A percentile compares a stretch with the other conserved stretches of the same genome.
Conservation (phyloP, 1,140 invertebrate genomes). For the Drosophila murphyi region DNA sequence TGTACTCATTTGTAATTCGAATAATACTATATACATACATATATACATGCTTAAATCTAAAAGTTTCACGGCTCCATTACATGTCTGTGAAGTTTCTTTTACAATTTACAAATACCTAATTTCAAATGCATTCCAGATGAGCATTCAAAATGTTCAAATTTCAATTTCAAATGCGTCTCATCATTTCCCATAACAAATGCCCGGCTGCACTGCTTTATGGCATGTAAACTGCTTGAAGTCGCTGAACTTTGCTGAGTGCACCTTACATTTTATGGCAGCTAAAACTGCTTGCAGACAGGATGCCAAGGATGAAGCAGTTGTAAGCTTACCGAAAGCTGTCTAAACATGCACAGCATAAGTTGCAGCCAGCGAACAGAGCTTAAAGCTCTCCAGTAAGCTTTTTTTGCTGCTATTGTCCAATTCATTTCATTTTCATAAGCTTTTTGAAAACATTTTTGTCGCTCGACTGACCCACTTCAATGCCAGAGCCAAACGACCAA, state of each 20-base stretch:
- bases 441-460: conserved; percentile 14
- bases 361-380: neutral
- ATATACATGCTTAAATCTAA: no score
- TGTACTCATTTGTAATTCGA: no score
- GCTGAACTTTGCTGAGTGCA: neutral
- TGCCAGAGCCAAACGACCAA: conserved; percentile 20
- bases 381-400: conserved; percentile 10
- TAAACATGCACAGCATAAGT: neutral
- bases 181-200: no score
- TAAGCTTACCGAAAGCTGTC: neutral
- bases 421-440: neutral
- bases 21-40: no score
- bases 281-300: conserved; percentile 1
- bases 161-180: no score
- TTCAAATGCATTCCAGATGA: no score
- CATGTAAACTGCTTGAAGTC: conserved; percentile 4
- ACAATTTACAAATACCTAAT: no score
- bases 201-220: conserved; percentile 30
- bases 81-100: no score
- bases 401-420: neutral
- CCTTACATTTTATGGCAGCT: conserved; percentile 8
- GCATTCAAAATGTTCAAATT: no score
- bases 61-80: no score
- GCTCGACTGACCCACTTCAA: conserved; percentile 47
- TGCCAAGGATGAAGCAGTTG: neutral